Base-by-base conservation (phyloP, 2,113 vertebrate genomes). In the Natator depressus region DNA sequence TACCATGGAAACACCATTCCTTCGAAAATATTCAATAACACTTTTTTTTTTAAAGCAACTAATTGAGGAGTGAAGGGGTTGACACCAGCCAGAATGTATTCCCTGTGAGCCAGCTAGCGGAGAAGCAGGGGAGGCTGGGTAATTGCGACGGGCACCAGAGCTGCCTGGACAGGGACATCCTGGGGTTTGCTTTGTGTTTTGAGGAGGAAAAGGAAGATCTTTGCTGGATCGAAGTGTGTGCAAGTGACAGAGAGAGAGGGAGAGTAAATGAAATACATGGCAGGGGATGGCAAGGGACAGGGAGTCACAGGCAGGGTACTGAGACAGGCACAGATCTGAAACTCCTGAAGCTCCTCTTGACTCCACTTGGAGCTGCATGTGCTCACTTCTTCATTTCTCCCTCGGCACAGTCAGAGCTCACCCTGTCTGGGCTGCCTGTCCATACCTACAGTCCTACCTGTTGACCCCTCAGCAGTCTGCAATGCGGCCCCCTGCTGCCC, bases 1-100 rank as follows among this genome's bases (percentile, higher is more conserved):
- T 97, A 94, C 97, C 97, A 98, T 98, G 98, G 98, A 98, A 98
- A 98, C 98, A 1, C 84, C 87, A 94, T 87, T 8, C 51, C 88
- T 98, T 87, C 87, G 94, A 97, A 98, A 96, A 94, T 96, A 88
- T 92, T 97, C 95, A 86, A 91, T 93, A 91, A 29, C 65, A 89
- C 88, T 92, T 95, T 89, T 89, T 89, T 85, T 80, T 10, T 80
- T 94, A 94, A 0, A 96, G 96, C 91, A 97, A 96, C 95, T 85
- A 6, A 91, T 5, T 38, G 53, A 91, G 84, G 92, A 93, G 93
- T 38, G 91, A 96, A 92, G 62, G 84, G 90, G 93, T 95, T 93
- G 87, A 91, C 89, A 53, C 82, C 88, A 80, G 75, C 7, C 0
- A 0, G 75, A 84, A 88, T 69, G 79, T 80, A 89, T 80, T 92